phyloP scores from a whole-genome alignment of 2,113 vertebrate genomes.

The Crocuta crocuta region DNA sequence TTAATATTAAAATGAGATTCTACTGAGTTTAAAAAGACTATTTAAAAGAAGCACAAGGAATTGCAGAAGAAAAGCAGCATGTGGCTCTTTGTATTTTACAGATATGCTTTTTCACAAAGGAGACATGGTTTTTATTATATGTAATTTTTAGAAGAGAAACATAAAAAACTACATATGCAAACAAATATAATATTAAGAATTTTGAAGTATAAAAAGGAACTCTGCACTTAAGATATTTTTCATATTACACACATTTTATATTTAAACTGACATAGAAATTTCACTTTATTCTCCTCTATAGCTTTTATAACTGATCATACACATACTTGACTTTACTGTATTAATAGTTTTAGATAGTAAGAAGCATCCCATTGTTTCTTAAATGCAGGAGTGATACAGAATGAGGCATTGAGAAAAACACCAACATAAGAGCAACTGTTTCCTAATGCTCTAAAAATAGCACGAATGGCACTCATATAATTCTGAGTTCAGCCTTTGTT shows the following conservation, averaged over 20 bases:
- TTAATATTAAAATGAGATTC: conserved; percentile 78
- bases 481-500: neutral
- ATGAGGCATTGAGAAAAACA: neutral
- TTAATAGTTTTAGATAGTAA: neutral
- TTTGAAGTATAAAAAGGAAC: conserved; percentile 7
- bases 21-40: conserved; percentile 37
- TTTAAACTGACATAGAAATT: neutral
- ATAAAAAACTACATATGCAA: conserved; percentile 32
- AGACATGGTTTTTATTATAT: conserved; percentile 23
- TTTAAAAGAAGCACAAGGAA: conserved; percentile 53
- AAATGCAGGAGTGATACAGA: neutral
- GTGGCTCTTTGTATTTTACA: conserved; percentile 69
- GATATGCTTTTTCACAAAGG: conserved; percentile 53
- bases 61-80: conserved; percentile 58
- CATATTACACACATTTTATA: neutral
- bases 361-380: conserved; percentile 11
- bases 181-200: conserved; percentile 13
- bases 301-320: neutral
- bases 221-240: conserved; percentile 6
- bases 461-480: neutral
- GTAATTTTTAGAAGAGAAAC: conserved; percentile 51
- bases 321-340: neutral
- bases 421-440: neutral
- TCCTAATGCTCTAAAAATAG: neutral
- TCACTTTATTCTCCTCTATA: neutral